Percentiles rank a stretch among this genome's conserved stretches.
These are phyloP conservation scores for Portevinia maculata DNA, from an alignment of 2,888 invertebrate species.

Conservation along the genomic window DNA sequence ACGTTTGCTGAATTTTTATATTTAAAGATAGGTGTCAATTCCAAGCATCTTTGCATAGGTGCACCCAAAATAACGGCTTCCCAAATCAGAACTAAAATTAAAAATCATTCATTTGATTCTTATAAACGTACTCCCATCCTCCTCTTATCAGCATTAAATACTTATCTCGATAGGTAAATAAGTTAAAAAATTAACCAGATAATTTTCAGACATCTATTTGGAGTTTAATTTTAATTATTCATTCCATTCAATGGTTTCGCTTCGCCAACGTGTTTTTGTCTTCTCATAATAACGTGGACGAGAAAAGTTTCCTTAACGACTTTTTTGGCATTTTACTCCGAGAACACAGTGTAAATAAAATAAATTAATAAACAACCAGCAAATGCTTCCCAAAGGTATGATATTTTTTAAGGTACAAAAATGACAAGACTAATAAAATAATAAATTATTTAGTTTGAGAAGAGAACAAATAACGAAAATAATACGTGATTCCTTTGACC, in stretches of 20 bases:
- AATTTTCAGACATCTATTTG: slow-evolving; percentile 29
- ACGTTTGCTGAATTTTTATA: too few relatives aligned
- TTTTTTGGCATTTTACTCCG: slow-evolving; percentile 1
- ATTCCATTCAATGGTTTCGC: slow-evolving; percentile 6
- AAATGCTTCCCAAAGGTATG: neutral
- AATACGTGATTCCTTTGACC: too few relatives aligned
- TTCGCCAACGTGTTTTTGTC: neutral
- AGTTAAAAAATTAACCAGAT: slow-evolving; percentile 6
- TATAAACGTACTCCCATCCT: neutral
- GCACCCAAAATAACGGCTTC: too few relatives aligned
- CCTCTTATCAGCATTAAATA: slow-evolving; percentile 10
- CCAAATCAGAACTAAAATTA: too few relatives aligned
- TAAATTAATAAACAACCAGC: slow-evolving; percentile 27
- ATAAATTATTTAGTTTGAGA: neutral
- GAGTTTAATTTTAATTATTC: slow-evolving; percentile 36
- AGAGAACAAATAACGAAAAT: too few relatives aligned
- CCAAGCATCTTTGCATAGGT: too few relatives aligned
- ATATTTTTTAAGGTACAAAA: slow-evolving; percentile 1
- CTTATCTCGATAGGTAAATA: slow-evolving; percentile 18
- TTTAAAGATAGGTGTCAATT: too few relatives aligned
- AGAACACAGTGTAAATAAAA: slow-evolving; percentile 2
- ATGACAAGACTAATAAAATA: neutral
- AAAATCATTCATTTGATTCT: too few relatives aligned
- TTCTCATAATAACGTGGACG: neutral
- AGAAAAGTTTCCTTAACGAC: slow-evolving; percentile 17